These are phyloP conservation scores for Pholis gunnellus DNA, from an alignment of 2,113 vertebrate genomes.

Conservation along the genomic window DNA sequence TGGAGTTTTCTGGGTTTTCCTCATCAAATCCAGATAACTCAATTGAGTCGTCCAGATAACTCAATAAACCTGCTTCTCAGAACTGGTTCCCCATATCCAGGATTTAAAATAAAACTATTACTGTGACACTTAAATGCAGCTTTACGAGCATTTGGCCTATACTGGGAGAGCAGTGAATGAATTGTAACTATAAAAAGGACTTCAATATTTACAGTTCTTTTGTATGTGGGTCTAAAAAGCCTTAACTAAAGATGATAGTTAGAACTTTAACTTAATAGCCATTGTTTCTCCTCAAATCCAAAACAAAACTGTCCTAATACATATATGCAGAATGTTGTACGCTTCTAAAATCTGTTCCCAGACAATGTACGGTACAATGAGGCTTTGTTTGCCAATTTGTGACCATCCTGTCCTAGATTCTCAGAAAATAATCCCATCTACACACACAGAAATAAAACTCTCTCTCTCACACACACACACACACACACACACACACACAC, in stretches of 20 bases:
- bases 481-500: background rate
- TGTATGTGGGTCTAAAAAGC: background rate
- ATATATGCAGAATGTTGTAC: background rate
- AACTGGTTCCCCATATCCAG: background rate
- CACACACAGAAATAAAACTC: constrained; percentile 8
- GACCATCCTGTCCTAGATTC: constrained; percentile 17
- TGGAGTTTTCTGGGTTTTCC: background rate
- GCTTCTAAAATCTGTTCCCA: constrained; percentile 11
- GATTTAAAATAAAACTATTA: background rate
- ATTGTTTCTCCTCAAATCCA: background rate
- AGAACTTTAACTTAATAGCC: background rate
- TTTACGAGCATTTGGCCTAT: background rate
- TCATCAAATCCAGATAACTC: background rate
- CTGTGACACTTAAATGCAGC: background rate
- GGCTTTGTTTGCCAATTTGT: constrained; percentile 35
- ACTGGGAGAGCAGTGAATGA: background rate
- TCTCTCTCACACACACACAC: too few species aligned
- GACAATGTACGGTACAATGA: constrained; percentile 14
- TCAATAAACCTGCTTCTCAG: background rate
- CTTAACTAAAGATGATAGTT: background rate
- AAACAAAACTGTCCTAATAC: background rate
- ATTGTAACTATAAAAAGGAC: background rate
- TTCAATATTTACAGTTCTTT: background rate
- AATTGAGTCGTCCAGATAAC: background rate
- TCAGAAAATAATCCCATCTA: constrained; percentile 32